Evolutionary conservation across 1,140 invertebrate species (phyloP).

Genomic region (Drosophila miranda): DNA sequence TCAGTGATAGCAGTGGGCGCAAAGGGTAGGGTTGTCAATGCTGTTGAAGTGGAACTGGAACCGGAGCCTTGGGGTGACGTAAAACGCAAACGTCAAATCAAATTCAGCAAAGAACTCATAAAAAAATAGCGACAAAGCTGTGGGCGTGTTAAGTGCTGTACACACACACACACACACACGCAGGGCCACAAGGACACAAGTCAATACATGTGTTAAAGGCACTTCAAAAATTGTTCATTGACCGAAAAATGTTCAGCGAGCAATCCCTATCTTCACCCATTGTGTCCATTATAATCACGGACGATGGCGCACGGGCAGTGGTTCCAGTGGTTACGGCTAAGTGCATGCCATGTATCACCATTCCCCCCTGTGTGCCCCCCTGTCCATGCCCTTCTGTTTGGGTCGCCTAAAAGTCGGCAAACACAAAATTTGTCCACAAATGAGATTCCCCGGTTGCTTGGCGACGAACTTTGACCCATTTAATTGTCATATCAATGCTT

Average conservation of each 20-base stretch:
- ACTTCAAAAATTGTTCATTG: constrained; percentile 65
- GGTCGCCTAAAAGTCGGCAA: constrained; percentile 35
- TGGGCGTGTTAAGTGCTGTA: constrained; percentile 53
- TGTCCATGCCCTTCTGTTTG: background rate
- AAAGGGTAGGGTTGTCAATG: background rate
- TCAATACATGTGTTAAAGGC: constrained; percentile 27
- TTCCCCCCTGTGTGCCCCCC: background rate
- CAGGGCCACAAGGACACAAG: too few relatives aligned
- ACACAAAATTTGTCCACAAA: background rate
- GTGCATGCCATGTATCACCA: constrained; percentile 20
- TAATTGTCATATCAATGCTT: background rate
- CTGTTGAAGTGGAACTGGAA: constrained; percentile 1
- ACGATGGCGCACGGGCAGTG: background rate
- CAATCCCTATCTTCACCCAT: background rate
- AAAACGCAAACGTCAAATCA: constrained; percentile 44
- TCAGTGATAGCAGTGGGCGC: constrained; percentile 19
- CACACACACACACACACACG: constrained; percentile 6
- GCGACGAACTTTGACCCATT: background rate
- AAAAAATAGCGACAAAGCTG: constrained; percentile 7
- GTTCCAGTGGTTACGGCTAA: constrained; percentile 8
- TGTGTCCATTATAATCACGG: background rate
- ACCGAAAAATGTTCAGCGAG: constrained; percentile 48
- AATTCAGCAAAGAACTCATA: constrained; percentile 55
- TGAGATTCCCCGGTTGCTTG: background rate
- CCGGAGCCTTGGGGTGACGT: constrained; percentile 12